Evolutionary conservation across 2,797 vertebrate genomes (phyloP).

Genomic region (Diglossa cyanea): DNA sequence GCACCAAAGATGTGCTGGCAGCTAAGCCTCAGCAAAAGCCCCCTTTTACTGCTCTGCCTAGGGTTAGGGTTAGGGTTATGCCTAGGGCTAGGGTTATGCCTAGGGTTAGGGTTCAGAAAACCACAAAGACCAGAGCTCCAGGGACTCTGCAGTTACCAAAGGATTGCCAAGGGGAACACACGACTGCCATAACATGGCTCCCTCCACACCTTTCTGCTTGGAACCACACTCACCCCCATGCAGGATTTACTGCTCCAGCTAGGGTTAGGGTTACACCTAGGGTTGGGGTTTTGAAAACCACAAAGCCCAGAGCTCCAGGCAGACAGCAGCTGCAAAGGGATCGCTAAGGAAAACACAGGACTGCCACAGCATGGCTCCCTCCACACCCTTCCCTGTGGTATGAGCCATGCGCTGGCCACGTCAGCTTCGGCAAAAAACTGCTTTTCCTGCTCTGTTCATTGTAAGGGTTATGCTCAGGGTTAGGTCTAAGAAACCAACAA

Average conservation of each 20-base stretch:
- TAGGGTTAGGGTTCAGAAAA: not conserved
- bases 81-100: not conserved
- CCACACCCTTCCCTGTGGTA: too few species aligned
- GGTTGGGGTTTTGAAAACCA: not conserved
- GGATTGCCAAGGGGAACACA: not conserved
- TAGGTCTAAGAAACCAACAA: not conserved
- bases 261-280: too few species aligned
- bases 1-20: not conserved
- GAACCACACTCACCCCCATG: not conserved
- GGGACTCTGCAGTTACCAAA: not conserved
- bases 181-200: too few species aligned
- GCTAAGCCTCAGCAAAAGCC: not conserved
- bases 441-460: rapidly evolving
- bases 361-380: too few species aligned
- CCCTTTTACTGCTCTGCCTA: not conserved
- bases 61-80: not conserved
- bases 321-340: too few species aligned
- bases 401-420: not conserved
- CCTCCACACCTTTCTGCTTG: not conserved
- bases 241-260: not conserved
- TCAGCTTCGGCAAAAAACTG: not conserved
- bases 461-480: too few species aligned
- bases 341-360: not conserved
- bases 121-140: not conserved
- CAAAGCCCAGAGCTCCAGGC: not conserved